phyloP scores from a whole-genome alignment of 2,888 invertebrate species.

The Cantharis rufa region DNA sequence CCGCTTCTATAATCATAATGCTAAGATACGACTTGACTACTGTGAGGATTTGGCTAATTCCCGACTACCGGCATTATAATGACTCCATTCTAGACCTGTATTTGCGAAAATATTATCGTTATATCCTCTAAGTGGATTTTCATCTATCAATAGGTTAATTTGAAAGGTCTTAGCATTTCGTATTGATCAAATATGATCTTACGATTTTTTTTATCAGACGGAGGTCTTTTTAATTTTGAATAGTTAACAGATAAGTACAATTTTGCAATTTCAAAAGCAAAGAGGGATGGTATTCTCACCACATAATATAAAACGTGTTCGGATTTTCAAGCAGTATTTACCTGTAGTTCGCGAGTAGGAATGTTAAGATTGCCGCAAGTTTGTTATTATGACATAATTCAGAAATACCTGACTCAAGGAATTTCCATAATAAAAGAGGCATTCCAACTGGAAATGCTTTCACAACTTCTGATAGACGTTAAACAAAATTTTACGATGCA shows the following conservation, averaged over 20 bases:
- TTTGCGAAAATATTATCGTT: constrained; percentile 13
- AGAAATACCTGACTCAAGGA: constrained; percentile 25
- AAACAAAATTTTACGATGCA: constrained; percentile 15
- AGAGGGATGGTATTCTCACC: constrained; percentile 10
- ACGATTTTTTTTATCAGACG: background rate
- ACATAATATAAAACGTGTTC: constrained; percentile 30
- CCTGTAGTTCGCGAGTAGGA: constrained; percentile 29
- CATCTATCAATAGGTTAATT: constrained; percentile 1
- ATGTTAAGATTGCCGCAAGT: constrained; percentile 32
- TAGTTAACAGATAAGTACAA: constrained; percentile 10
- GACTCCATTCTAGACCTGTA: constrained; percentile 1
- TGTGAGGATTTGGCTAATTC: constrained; percentile 29
- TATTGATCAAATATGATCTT: background rate
- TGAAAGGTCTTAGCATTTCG: background rate
- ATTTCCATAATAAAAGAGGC: constrained; percentile 28
- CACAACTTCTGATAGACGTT: constrained; percentile 13
- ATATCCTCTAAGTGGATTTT: background rate
- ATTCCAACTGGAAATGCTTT: constrained; percentile 22
- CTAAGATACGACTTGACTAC: constrained; percentile 31
- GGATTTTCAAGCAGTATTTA: constrained; percentile 31
- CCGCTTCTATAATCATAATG: constrained; percentile 31
- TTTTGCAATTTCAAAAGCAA: constrained; percentile 20
- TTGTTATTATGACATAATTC: constrained; percentile 32
- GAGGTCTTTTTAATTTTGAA: background rate
- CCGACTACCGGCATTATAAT: constrained; percentile 21